Base-by-base conservation (phyloP, 2,113 vertebrate species). In the Hydrochoerus hydrochaeris region DNA sequence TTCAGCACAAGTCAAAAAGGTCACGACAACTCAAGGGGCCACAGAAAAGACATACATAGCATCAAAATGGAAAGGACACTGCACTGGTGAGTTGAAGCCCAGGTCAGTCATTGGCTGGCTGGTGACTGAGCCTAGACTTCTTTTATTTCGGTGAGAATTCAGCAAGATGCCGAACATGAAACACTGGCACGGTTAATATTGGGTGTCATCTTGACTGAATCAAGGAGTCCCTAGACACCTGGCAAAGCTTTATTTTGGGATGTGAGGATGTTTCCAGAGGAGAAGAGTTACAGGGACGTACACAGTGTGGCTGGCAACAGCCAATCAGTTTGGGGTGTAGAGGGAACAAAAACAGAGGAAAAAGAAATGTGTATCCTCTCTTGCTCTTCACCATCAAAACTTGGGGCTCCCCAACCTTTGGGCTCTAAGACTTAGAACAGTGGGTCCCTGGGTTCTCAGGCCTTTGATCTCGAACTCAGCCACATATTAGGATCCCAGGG, bases 341-440 rank as follows among this genome's bases (percentile, higher is more conserved):
- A 9, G 16, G 17, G 9, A 81, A 58, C 16, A 38, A 38, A 82
- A 58, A 41, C 11, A 3, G 30, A 69, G 38, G 24, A 30, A 52
- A 65, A 22, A 38, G 35, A 13, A 20, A n/a, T 24, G 46, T 26
- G 32, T 22, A 8, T 28, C 49, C 49, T n/a, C 24, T 6, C 65
- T n/a, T 38, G 46, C 49, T 13, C 49, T 28, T 88, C 7, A 17
- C 35, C 67, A 82, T n/a, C 32, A 57, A n/a, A 57, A 38, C 20
- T 12, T 35, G 0, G 10, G 52, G 14, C 24, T 19, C 32, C 3
- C 1, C 19, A 4, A 26, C 5, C n/a, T 57, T 28, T 2, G 17
- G n/a, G 20, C 35, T 30, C 35, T 19, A 35, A 60, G 28, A 63
- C 83, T 54, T 54, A 26, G 35, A 28, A 7, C 49, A 88, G 46